Conservation (phyloP, 1,140 invertebrate genomes). For the Brachionus angularis region DNA sequence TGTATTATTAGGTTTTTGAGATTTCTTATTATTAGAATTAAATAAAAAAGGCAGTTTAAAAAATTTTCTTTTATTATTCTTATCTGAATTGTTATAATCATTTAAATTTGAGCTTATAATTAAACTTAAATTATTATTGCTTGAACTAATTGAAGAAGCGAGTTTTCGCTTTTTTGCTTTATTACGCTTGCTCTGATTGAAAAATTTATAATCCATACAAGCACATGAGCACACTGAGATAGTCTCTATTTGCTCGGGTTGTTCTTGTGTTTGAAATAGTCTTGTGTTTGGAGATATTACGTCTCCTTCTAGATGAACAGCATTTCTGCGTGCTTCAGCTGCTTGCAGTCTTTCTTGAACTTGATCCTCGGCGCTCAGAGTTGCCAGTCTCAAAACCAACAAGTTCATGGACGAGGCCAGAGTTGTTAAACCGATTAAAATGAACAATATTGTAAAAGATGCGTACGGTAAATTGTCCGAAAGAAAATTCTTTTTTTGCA, state of each 20-base stretch:
- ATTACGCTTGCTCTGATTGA: neutral
- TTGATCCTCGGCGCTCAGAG: conserved; percentile 96
- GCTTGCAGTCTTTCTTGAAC: conserved; percentile 68
- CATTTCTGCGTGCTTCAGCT: conserved; percentile 14
- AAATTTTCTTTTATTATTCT: neutral
- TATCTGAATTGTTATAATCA: no score
- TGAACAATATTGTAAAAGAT: conserved; percentile 95
- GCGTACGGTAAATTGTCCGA: conserved; percentile 83
- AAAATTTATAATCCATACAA: conserved; percentile 38
- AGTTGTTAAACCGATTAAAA: conserved; percentile 96
- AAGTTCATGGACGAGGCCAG: conserved; percentile 97
- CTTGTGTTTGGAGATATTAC: conserved; percentile 21
- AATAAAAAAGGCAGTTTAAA: neutral
- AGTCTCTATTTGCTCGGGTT: conserved; percentile 26
- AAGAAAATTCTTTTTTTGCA: conserved; percentile 85
- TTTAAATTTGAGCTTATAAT: no score
- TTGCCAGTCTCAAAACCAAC: conserved; percentile 92
- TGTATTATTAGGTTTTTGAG: no score
- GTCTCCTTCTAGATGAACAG: conserved; percentile 36
- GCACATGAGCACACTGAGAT: conserved; percentile 42
- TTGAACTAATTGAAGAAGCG: no score
- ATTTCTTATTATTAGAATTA: no score
- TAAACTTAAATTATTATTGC: no score
- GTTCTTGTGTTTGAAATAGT: conserved; percentile 10
- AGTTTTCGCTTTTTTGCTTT: neutral